Evolutionary conservation across 1,140 invertebrate species (phyloP).

Genomic region (Spodoptera litura): DNA sequence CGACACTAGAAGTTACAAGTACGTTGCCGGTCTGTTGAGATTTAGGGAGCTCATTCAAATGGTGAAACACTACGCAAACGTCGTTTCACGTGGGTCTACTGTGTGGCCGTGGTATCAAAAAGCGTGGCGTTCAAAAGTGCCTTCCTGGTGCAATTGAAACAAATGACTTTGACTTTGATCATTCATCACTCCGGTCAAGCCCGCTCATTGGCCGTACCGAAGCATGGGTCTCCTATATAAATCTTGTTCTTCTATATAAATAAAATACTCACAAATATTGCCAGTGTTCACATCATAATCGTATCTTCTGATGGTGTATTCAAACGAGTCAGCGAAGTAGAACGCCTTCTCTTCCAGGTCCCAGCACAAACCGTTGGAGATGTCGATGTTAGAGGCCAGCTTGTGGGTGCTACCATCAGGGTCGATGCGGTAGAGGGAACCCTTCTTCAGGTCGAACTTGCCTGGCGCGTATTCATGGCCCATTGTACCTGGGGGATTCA

Average conservation of each 20-base stretch:
- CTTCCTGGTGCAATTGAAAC: too few species aligned
- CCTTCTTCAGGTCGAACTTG: slow-evolving; percentile 86
- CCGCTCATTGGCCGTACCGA: too few species aligned
- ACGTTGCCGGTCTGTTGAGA: too few species aligned
- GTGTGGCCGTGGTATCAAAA: too few species aligned
- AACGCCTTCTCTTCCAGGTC: slow-evolving; percentile 89
- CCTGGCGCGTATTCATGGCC: slow-evolving; percentile 86
- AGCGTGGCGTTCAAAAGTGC: too few species aligned
- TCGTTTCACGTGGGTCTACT: too few species aligned
- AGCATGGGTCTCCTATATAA: too few species aligned
- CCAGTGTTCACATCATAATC: slow-evolving; percentile 91
- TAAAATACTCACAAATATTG: slow-evolving; percentile 87
- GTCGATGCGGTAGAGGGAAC: slow-evolving; percentile 87
- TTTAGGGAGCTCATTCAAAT: too few species aligned
- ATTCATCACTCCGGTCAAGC: too few species aligned
- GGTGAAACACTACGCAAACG: too few species aligned
- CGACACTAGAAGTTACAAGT: too few species aligned
- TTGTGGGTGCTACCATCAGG: slow-evolving; percentile 73
- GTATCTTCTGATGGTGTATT: slow-evolving; percentile 89
- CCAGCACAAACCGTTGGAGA: slow-evolving; percentile 93
- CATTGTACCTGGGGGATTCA: slow-evolving; percentile 89
- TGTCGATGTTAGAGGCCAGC: slow-evolving; percentile 86
- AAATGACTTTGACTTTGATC: too few species aligned
- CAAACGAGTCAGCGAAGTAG: slow-evolving; percentile 92
- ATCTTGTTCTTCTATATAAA: background rate